These are phyloP conservation scores for Drosophila vallismaia DNA, from an alignment of 2,888 invertebrate genomes.

Conservation along the genomic window DNA sequence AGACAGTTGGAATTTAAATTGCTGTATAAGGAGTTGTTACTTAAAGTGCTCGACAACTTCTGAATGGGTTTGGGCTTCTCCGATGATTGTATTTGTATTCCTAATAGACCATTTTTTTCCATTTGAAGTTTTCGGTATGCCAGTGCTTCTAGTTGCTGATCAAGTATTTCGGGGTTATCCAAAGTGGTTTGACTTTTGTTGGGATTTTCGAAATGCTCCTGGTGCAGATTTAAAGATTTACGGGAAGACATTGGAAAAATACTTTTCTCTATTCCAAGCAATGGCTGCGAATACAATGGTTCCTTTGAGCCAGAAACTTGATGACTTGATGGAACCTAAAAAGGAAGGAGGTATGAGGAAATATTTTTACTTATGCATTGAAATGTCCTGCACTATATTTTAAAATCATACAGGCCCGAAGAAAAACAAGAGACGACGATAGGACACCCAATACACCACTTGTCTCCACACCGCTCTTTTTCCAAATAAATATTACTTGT, in stretches of 20 bases:
- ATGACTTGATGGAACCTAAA: conserved; percentile 92
- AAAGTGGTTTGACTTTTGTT: conserved; percentile 75
- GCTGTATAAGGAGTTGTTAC: conserved; percentile 36
- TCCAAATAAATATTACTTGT: no score
- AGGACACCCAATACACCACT: no score
- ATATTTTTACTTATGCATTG: no score
- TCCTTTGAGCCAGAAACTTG: conserved; percentile 88
- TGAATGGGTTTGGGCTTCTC: conserved; percentile 41
- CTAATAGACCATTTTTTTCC: conserved; percentile 78
- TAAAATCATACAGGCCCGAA: no score
- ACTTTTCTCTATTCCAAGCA: conserved; percentile 84
- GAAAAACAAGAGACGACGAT: no score
- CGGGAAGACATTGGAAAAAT: conserved; percentile 51
- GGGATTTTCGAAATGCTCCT: conserved; percentile 47
- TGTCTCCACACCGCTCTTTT: no score
- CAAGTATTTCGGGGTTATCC: conserved; percentile 82
- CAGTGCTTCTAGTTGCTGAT: conserved; percentile 83
- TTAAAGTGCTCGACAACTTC: conserved; percentile 68
- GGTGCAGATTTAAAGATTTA: conserved; percentile 57
- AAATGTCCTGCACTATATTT: no score
- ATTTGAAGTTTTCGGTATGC: conserved; percentile 84
- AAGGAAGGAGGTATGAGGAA: no score
- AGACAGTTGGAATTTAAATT: conserved; percentile 24
- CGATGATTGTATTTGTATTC: conserved; percentile 28
- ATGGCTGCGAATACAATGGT: conserved; percentile 90